Evolutionary conservation across 2,888 invertebrate species (phyloP), one percentile per base, ranked within the genome.

Genomic region (Chymomyza procnemis): DNA sequence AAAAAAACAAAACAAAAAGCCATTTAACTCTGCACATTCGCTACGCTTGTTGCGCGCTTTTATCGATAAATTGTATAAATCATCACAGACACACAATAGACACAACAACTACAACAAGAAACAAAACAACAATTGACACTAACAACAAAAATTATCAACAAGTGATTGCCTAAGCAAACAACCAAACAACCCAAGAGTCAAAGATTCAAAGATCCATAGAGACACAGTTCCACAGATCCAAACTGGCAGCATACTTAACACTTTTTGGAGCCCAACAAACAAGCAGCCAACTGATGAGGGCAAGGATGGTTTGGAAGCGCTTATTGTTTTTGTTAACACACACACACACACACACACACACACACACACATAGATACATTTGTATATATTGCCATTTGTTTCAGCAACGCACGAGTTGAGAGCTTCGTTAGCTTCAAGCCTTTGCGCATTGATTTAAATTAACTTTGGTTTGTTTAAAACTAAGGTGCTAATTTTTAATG

Each of bases 201-300:
- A 74, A 58, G 50, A 56, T 64, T 60, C 57, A 64, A 56, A 69
- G 55, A 70, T 21, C 18, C 58, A 54, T 21, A 71, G 41, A 61
- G 57, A 16, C 19, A 26, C n/a, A n/a, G n/a, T n/a, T 52, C 55
- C 57, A 66, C 48, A 69, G 63, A 67, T 21, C 22, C 62, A 55
- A 41, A 75, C 56, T 57, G 62, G 19, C 21, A 47, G 59, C 77
- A 87, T 82, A 80, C 81, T 84, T 87, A 87, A 84, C 86, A 84
- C 84, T 84, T 84, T 85, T 83, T 87, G 83, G 82, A 84, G 85
- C 87, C 80, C 85, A 84, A 84, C 79, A 81, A 81, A 84, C 79
- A 74, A 86, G 54, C 54, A 54, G 18, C 50, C 21, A 16, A 14
- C 50, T 21, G n/a, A 22, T 30, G 18, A 18, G 46, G 58, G 58